These are phyloP conservation scores for Umimayanthus chanpuru DNA, from an alignment of 92 coral and sea anemone genomes.

Conservation along the genomic window DNA sequence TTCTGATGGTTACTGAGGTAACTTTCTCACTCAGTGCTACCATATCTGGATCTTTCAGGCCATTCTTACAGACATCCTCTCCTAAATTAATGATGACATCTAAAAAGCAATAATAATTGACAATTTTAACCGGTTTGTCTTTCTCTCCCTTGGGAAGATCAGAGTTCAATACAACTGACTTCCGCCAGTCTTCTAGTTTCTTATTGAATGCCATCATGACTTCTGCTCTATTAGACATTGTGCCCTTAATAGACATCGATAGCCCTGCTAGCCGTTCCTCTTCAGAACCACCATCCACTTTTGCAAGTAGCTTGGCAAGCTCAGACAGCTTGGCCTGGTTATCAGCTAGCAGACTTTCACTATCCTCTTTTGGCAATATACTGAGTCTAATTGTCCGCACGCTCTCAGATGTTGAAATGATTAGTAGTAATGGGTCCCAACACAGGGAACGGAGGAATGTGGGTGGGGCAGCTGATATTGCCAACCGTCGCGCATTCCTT, in stretches of 20 bases:
- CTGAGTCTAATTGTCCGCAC: slow-evolving; percentile 12
- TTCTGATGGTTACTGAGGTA: not conserved
- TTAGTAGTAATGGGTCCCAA: too few species aligned
- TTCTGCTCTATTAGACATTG: not conserved
- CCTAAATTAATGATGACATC: too few species aligned
- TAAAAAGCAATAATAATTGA: too few species aligned
- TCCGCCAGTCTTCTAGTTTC: too few species aligned
- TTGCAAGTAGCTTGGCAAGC: not conserved
- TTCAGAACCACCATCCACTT: not conserved
- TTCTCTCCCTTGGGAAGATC: too few species aligned
- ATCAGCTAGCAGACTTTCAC: not conserved
- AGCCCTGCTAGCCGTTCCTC: not conserved
- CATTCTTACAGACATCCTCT: too few species aligned
- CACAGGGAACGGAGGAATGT: too few species aligned
- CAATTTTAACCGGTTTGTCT: too few species aligned
- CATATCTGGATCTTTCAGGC: too few species aligned
- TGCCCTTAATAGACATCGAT: not conserved
- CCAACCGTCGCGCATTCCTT: too few species aligned
- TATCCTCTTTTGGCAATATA: slow-evolving; percentile 1
- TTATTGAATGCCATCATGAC: not conserved
- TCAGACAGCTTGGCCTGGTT: not conserved
- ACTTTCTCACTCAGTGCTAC: not conserved
- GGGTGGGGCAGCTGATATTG: too few species aligned
- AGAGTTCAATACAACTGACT: too few species aligned
- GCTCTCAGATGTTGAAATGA: slow-evolving; percentile 5